These are phyloP conservation scores for Asobara japonica DNA, from an alignment of 1,140 invertebrate genomes.

Conservation along the genomic window DNA sequence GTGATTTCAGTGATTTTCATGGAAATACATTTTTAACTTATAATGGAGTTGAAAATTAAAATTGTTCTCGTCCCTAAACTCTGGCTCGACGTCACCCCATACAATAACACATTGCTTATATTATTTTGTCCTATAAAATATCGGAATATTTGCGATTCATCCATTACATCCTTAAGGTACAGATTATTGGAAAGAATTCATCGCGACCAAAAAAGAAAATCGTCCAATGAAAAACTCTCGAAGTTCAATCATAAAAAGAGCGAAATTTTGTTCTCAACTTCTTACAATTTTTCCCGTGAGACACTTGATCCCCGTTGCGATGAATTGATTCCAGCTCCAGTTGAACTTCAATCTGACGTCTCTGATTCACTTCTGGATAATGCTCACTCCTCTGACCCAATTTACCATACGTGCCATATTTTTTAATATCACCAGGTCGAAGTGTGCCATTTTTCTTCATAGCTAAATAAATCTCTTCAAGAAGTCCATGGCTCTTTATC, in stretches of 20 bases:
- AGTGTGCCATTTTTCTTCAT: slow-evolving; percentile 70
- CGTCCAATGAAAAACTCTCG: not conserved
- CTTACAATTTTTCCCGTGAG: not conserved
- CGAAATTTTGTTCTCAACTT: not conserved
- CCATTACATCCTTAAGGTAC: too few relatives aligned
- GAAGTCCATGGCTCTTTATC: slow-evolving; percentile 72
- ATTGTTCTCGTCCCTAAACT: too few relatives aligned
- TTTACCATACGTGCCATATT: slow-evolving; percentile 67
- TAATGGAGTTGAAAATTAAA: too few relatives aligned
- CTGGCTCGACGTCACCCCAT: too few relatives aligned
- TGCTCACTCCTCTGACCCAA: slow-evolving; percentile 31
- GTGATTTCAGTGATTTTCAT: too few relatives aligned
- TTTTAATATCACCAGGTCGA: slow-evolving; percentile 67
- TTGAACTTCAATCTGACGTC: not conserved
- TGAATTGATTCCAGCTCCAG: not conserved
- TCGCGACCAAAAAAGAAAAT: not conserved
- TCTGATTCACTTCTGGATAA: not conserved
- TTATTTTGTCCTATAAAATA: too few relatives aligned
- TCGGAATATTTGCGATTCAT: too few relatives aligned
- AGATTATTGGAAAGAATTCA: too few relatives aligned
- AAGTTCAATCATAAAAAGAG: not conserved
- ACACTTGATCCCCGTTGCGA: not conserved
- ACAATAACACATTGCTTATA: too few relatives aligned
- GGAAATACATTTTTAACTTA: too few relatives aligned
- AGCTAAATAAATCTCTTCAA: slow-evolving; percentile 71